Percentiles rank a stretch among this genome's conserved stretches.
Conservation (phyloP, 2,113 vertebrate species). For the Machaerirhynchus nigripectus region DNA sequence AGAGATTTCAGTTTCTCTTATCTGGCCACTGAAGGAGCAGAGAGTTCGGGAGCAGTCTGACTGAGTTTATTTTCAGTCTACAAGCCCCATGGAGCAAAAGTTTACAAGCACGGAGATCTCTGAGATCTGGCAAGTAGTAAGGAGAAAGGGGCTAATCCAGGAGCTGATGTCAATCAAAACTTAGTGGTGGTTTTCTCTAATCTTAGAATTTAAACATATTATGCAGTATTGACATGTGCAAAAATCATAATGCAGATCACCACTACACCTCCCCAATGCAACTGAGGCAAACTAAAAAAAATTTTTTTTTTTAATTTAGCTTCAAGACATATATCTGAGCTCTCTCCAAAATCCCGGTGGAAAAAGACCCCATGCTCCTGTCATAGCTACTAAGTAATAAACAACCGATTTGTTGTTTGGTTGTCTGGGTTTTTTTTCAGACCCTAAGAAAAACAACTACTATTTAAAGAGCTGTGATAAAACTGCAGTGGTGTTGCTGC, state of each 20-base stretch:
- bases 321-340: not conserved
- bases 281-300: not conserved
- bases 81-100: not conserved
- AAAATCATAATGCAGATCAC: not conserved
- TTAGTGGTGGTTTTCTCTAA: not conserved
- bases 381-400: not conserved
- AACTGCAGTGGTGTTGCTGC: not conserved
- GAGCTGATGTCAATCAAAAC: not conserved
- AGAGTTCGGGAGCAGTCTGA: rapidly evolving
- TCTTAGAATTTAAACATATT: not conserved
- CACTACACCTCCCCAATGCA: not conserved
- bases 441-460: not conserved
- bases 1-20: not conserved
- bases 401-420: rapidly evolving
- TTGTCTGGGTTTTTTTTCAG: not conserved
- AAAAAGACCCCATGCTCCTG: rapidly evolving
- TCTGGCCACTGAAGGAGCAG: not conserved
- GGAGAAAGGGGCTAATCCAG: not conserved
- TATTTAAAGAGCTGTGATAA: not conserved
- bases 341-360: not conserved
- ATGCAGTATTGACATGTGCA: not conserved
- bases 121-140: not conserved
- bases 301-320: not conserved
- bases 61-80: not conserved
- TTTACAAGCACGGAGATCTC: not conserved